Percentiles rank a stretch among this genome's conserved stretches.
phyloP scores from a whole-genome alignment of 2,888 invertebrate species.

The Chaitophorus viminalis region DNA sequence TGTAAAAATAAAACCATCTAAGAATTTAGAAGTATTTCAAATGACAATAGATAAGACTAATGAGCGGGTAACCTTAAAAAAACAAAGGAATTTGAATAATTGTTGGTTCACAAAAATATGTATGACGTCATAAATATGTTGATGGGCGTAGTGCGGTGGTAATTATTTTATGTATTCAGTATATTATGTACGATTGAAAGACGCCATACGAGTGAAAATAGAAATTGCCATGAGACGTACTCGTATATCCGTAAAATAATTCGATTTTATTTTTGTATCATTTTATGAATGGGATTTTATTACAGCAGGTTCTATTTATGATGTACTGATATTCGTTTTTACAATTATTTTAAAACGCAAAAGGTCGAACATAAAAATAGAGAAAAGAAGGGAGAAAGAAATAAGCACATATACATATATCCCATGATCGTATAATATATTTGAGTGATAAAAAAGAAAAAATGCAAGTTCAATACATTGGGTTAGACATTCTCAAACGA shows the following conservation, averaged over 20 bases:
- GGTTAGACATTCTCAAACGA: not conserved
- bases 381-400: not conserved
- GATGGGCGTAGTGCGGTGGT: not conserved
- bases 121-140: not conserved
- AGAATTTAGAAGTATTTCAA: not conserved
- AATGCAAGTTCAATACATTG: not conserved
- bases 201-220: not conserved
- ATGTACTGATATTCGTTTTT: not conserved
- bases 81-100: constrained; percentile 27
- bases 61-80: not conserved
- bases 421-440: not conserved
- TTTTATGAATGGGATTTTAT: too few relatives aligned
- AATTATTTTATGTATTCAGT: not conserved
- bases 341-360: not conserved
- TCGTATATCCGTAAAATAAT: too few relatives aligned
- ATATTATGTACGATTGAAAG: not conserved
- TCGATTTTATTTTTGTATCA: not conserved
- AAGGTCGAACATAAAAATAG: not conserved
- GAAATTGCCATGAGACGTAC: not conserved
- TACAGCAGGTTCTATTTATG: not conserved
- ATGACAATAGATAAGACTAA: constrained; percentile 20
- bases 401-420: not conserved
- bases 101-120: not conserved
- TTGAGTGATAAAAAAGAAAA: not conserved
- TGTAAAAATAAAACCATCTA: not conserved